phyloP scores from a whole-genome alignment of 2,797 vertebrate genomes.

The Zonotrichia albicollis region DNA sequence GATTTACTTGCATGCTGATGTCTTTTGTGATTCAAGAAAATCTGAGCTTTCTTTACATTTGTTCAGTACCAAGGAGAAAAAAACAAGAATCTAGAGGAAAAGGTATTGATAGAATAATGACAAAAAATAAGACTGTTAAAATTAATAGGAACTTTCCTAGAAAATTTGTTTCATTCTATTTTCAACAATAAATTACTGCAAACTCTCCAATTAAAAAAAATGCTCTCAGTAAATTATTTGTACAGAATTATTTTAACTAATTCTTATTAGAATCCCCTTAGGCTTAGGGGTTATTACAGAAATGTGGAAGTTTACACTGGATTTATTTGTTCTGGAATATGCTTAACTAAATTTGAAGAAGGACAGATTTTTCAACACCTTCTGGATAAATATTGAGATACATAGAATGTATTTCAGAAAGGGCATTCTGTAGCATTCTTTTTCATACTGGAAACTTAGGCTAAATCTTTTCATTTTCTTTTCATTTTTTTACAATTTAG shows the following conservation, averaged over 20 bases:
- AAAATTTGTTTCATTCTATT: neutral
- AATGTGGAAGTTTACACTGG: neutral
- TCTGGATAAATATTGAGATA: neutral
- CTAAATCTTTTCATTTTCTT: neutral
- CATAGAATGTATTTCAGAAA: neutral
- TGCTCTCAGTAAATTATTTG: constrained; percentile 6
- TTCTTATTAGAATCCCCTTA: neutral
- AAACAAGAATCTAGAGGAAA: neutral
- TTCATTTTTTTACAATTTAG: neutral
- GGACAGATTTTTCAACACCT: neutral
- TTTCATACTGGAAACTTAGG: neutral
- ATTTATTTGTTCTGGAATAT: constrained; percentile 19
- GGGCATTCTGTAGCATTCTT: neutral
- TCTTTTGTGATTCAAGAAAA: neutral
- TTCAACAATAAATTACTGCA: neutral
- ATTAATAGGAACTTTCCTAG: neutral
- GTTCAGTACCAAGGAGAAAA: neutral
- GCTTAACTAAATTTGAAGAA: constrained; percentile 5
- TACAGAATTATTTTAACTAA: constrained; percentile 34
- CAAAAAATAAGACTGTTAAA: neutral
- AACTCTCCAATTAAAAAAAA: constrained; percentile 5
- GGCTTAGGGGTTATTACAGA: constrained; percentile 20
- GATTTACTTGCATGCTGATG: neutral
- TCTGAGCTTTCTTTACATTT: neutral
- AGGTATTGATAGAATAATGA: neutral